Conservation (phyloP, 2,888 invertebrate genomes). For the Rhaphigaster nebulosa region DNA sequence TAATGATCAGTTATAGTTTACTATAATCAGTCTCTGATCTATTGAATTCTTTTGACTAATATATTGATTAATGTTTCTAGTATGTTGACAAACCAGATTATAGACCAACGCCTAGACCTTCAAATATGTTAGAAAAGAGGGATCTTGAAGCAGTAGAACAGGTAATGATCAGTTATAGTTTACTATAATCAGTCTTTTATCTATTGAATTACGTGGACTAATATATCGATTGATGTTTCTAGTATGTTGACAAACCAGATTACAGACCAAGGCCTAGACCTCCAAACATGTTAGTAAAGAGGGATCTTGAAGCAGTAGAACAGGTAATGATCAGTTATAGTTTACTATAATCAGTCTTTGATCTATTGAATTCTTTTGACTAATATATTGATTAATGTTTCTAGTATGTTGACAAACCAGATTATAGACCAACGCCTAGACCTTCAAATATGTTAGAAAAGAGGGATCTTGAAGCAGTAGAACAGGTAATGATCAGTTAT, state of each 20-base stretch:
- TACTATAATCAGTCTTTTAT: not conserved
- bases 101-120: not conserved
- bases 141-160: slow-evolving; percentile 8
- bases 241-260: slow-evolving; percentile 7
- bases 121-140: not conserved
- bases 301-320: not conserved
- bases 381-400: not conserved
- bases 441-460: not conserved
- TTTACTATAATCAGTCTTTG: not conserved
- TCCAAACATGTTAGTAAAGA: not conserved
- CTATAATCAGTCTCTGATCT: not conserved
- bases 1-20: not conserved
- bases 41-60: not conserved
- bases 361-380: too few species aligned
- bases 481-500: not conserved
- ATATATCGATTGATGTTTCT: not conserved
- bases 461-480: not conserved
- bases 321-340: not conserved
- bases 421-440: not conserved
- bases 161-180: not conserved
- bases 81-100: not conserved
- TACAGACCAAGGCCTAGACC: slow-evolving; percentile 1
- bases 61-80: not conserved
- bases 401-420: not conserved
- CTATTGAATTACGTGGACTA: not conserved